These are phyloP conservation scores for Apodemus speciosus DNA, from an alignment of 2,113 vertebrate genomes.

Conservation along the genomic window DNA sequence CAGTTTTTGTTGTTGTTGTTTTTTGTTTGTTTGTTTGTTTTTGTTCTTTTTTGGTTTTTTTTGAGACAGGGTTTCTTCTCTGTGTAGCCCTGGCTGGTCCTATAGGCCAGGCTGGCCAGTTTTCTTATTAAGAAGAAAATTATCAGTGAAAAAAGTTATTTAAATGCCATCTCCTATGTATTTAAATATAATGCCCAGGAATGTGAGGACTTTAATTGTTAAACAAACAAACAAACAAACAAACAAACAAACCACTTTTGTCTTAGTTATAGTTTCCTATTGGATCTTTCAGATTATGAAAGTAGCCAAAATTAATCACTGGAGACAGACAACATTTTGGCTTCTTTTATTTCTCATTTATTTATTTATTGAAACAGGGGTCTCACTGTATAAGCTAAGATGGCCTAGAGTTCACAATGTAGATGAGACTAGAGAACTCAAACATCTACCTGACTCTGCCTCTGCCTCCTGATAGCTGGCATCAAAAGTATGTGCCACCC, in stretches of 20 bases:
- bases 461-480: neutral
- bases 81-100: too few species aligned
- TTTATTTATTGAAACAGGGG: neutral
- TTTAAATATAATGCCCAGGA: neutral
- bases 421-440: neutral
- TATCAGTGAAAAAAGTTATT: neutral
- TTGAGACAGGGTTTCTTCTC: too few species aligned
- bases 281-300: neutral
- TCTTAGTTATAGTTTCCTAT: neutral
- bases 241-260: neutral
- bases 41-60: too few species aligned
- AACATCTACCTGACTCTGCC: neutral
- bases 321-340: neutral
- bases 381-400: neutral
- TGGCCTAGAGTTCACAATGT: neutral
- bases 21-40: too few species aligned
- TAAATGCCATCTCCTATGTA: neutral
- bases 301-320: neutral
- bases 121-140: neutral
- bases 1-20: too few species aligned
- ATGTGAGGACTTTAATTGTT: neutral
- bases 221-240: neutral
- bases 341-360: neutral
- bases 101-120: too few species aligned
- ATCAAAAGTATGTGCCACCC: neutral